These are phyloP conservation scores for Aleiodes alternator DNA, from an alignment of 2,888 invertebrate species.

Conservation along the genomic window DNA sequence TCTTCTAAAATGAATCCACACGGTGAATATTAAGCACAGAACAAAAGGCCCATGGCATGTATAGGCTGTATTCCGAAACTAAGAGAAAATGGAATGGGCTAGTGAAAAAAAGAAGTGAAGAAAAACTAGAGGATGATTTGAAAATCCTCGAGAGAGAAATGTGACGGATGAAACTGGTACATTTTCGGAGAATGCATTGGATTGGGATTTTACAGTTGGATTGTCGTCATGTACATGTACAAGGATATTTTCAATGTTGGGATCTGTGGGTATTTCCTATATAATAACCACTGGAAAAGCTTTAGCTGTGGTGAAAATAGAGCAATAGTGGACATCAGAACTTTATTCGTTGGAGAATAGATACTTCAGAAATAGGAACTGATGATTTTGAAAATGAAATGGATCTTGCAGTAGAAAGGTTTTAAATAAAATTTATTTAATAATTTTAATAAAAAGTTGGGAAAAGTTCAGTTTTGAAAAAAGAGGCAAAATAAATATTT, in stretches of 20 bases:
- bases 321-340: no score
- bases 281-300: no score
- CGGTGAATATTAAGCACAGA: conserved; percentile 30
- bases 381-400: no score
- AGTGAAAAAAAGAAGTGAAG: conserved; percentile 14
- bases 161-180: not conserved
- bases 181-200: not conserved
- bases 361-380: no score
- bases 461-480: no score
- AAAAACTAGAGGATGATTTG: conserved; percentile 5
- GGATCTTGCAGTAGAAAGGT: no score
- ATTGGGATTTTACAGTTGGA: conserved; percentile 18
- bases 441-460: no score
- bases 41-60: conserved; percentile 22
- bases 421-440: no score
- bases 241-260: conserved; percentile 7
- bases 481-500: no score
- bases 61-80: not conserved
- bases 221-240: conserved; percentile 1
- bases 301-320: no score
- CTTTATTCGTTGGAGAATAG: no score
- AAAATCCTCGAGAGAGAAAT: conserved; percentile 23
- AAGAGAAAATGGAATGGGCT: not conserved
- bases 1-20: not conserved
- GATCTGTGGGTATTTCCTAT: not conserved